Percentiles rank a stretch among this genome's conserved stretches.
phyloP scores from a whole-genome alignment of 2,113 vertebrate genomes.

The Urocolius indicus region DNA sequence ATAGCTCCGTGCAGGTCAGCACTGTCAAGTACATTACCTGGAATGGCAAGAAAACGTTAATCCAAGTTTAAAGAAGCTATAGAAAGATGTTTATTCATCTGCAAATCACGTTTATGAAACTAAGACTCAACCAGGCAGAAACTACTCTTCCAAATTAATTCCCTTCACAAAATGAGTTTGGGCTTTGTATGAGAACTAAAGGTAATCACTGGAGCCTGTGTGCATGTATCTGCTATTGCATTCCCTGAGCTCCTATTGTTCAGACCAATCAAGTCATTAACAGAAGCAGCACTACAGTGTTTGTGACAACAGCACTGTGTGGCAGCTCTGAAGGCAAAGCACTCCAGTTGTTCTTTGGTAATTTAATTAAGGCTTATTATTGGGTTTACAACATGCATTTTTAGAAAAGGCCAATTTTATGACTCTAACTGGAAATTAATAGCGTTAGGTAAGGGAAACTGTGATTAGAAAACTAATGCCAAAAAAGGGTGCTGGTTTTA shows the following conservation, averaged over 20 bases:
- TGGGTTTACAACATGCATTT: not conserved
- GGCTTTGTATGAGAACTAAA: not conserved
- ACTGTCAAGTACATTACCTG: not conserved
- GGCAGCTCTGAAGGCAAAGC: not conserved
- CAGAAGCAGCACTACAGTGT: not conserved
- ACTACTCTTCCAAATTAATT: not conserved
- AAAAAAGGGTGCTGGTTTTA: not conserved
- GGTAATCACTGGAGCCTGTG: not conserved
- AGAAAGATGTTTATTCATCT: not conserved
- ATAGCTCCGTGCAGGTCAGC: not conserved
- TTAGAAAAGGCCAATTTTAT: not conserved
- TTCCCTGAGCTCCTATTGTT: not conserved
- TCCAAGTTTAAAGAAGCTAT: not conserved
- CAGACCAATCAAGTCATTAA: not conserved
- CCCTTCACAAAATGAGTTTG: not conserved
- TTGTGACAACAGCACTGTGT: not conserved
- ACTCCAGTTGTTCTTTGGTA: not conserved
- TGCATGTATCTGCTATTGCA: not conserved
- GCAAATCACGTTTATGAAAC: not conserved
- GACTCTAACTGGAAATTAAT: not conserved
- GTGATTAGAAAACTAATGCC: not conserved
- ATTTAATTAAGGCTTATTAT: constrained; percentile 3
- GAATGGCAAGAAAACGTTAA: not conserved
- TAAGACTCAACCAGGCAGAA: not conserved
- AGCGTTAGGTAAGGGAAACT: not conserved